phyloP scores from a whole-genome alignment of 1,140 invertebrate species.

The Drosophila teissieri region DNA sequence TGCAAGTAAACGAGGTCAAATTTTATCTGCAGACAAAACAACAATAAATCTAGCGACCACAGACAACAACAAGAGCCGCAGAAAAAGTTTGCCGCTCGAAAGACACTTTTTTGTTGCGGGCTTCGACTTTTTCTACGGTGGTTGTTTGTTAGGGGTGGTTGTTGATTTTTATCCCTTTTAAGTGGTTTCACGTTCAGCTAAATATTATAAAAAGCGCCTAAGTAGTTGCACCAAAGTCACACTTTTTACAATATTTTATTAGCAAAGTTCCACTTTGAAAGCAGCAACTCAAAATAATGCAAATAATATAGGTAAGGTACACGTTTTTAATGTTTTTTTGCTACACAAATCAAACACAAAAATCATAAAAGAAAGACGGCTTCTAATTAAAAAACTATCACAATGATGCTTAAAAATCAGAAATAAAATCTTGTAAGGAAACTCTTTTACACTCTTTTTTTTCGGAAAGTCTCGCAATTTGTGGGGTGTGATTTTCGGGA shows the following conservation, averaged over 20 bases:
- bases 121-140: constrained; percentile 20
- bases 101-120: constrained; percentile 26
- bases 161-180: constrained; percentile 4
- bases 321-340: no score
- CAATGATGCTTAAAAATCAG: background rate
- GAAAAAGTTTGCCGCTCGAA: constrained; percentile 34
- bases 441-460: constrained; percentile 4
- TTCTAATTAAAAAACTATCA: background rate
- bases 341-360: background rate
- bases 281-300: no score
- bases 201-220: background rate
- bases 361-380: background rate
- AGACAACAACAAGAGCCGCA: constrained; percentile 55
- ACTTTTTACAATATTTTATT: background rate
- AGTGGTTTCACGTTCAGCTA: background rate
- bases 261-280: no score
- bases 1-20: constrained; percentile 73
- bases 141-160: constrained; percentile 22
- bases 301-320: no score
- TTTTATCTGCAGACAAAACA: constrained; percentile 75
- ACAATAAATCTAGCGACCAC: constrained; percentile 71
- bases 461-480: constrained; percentile 29
- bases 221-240: background rate
- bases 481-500: constrained; percentile 15
- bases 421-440: background rate